Evolutionary conservation across 2,113 vertebrate genomes (phyloP).

Genomic region (Charadrius vociferus): DNA sequence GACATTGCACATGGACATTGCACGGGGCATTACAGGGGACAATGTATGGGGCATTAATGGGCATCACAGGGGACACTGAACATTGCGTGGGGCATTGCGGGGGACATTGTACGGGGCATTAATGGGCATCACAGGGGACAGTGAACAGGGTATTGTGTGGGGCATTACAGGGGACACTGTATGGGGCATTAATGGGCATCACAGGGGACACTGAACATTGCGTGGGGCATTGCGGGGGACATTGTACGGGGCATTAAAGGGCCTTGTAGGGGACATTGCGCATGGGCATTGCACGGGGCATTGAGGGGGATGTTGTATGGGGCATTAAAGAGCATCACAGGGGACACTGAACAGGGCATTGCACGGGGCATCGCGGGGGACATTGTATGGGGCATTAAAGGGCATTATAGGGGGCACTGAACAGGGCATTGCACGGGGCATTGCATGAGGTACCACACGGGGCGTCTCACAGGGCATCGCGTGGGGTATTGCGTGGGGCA

Average conservation of each 20-base stretch:
- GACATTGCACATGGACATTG: too few relatives aligned
- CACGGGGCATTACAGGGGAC: background rate
- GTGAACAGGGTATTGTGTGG: too few relatives aligned
- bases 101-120: too few relatives aligned
- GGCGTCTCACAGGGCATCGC: background rate
- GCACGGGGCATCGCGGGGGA: background rate
- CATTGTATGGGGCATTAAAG: background rate
- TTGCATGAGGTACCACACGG: background rate
- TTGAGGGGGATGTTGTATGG: background rate
- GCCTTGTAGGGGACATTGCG: too few relatives aligned
- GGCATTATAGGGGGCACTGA: too few relatives aligned
- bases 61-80: too few relatives aligned
- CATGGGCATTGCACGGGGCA: rapidly evolving
- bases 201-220: too few relatives aligned
- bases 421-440: background rate
- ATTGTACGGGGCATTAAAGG: background rate
- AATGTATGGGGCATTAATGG: too few relatives aligned
- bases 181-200: background rate
- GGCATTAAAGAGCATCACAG: background rate
- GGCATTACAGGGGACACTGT: background rate
- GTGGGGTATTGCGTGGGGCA: background rate
- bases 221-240: too few relatives aligned
- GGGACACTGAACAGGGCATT: too few relatives aligned
- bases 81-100: too few relatives aligned
- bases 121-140: too few relatives aligned